phyloP scores from a whole-genome alignment of 2,797 vertebrate species.

The Gallinago stenura region DNA sequence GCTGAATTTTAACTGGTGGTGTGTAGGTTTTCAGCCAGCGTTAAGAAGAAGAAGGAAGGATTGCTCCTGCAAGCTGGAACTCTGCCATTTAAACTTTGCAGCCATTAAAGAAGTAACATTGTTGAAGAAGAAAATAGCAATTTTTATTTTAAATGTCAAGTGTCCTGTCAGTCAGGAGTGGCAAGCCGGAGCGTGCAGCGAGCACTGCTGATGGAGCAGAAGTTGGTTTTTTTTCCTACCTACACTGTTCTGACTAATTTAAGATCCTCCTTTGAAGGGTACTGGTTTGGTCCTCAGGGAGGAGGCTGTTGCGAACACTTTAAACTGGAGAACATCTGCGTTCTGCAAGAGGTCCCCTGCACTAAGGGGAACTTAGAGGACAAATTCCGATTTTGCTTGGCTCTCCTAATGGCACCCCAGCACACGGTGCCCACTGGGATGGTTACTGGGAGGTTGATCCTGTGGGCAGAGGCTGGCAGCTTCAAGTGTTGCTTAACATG shows the following conservation, averaged over 20 bases:
- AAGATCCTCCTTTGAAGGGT: conserved; percentile 12
- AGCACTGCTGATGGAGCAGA: neutral
- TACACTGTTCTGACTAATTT: neutral
- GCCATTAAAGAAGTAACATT: neutral
- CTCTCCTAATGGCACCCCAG: neutral
- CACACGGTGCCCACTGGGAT: fast-evolving
- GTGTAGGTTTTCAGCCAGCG: neutral
- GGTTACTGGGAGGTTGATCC: neutral
- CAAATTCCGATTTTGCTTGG: neutral
- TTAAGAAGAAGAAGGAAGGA: neutral
- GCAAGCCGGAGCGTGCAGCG: neutral
- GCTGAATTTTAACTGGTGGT: neutral
- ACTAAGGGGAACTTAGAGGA: neutral
- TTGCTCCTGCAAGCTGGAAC: neutral
- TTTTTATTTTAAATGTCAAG: conserved; percentile 11
- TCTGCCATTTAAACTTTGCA: neutral
- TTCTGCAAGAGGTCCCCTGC: neutral
- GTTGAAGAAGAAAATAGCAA: neutral
- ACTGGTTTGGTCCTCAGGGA: neutral
- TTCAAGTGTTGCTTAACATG: neutral
- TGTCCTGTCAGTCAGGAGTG: conserved; percentile 1
- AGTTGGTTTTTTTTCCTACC: conserved; percentile 4
- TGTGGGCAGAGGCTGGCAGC: neutral
- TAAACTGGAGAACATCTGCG: neutral
- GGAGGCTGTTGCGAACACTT: neutral